Percentiles rank a stretch among this genome's conserved stretches.
Evolutionary conservation across 1,140 invertebrate genomes (phyloP).

Genomic region (Danaus melanippus): DNA sequence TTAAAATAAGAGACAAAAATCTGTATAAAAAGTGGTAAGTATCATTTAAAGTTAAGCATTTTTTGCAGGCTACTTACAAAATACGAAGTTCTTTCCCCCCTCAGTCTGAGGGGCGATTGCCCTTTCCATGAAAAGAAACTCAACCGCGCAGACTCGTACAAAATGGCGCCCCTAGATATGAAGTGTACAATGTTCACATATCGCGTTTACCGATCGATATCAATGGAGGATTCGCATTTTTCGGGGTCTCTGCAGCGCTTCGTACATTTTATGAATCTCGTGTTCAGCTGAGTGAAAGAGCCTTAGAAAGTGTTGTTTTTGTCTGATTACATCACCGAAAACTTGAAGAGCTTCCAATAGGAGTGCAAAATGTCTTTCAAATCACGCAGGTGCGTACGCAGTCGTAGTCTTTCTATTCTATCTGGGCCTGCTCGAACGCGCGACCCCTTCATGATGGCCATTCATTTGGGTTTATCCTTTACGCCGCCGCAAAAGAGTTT

Average conservation of each 20-base stretch:
- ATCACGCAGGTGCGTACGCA: conserved; percentile 93
- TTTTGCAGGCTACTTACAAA: conserved; percentile 35
- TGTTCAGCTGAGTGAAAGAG: conserved; percentile 57
- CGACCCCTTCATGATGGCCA: conserved; percentile 71
- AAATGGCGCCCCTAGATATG: conserved; percentile 66
- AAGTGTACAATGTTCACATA: conserved; percentile 66
- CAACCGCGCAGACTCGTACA: conserved; percentile 69
- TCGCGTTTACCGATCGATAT: conserved; percentile 71
- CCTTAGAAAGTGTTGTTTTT: conserved; percentile 60
- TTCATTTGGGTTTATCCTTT: conserved; percentile 72
- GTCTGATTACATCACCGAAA: conserved; percentile 67
- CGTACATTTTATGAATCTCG: conserved; percentile 56
- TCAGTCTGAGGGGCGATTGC: conserved; percentile 58
- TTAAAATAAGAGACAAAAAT: conserved; percentile 37
- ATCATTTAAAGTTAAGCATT: conserved; percentile 21
- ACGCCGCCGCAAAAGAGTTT: conserved; percentile 70
- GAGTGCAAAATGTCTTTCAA: conserved; percentile 71
- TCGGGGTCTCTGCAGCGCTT: conserved; percentile 60
- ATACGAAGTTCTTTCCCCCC: conserved; percentile 50
- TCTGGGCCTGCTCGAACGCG: conserved; percentile 84
- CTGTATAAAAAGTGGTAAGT: conserved; percentile 42
- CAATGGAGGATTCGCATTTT: conserved; percentile 70
- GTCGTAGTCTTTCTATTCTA: conserved; percentile 84
- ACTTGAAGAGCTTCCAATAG: conserved; percentile 54
- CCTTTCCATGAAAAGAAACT: conserved; percentile 64